Base-by-base conservation (phyloP, 2,888 invertebrate species). In the Cephus nigrinus region DNA sequence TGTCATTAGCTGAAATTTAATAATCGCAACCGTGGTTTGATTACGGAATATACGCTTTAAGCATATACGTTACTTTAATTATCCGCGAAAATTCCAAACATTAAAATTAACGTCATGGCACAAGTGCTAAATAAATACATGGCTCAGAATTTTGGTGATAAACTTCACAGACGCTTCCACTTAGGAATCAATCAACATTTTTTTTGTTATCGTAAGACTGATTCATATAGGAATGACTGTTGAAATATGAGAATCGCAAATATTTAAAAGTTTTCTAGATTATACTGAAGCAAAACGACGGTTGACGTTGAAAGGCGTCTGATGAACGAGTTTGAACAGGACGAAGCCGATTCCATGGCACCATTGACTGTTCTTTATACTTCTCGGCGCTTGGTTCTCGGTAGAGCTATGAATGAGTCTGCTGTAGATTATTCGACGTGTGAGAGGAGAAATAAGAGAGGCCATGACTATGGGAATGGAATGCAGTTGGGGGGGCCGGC, bases 401-500 rank as follows among this genome's bases (percentile, higher is more conserved):
- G 55, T 23, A 55, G 23, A 55, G 55, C 55, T 55, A 55, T 55
- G 55, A 55, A 55, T 55, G 55, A 55, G 55, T 55, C 55, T 55
- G 55, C 55, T 23, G 55, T 55, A 55, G 55, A 55, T 55, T 23
- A 55, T 55, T 55, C 55, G 55, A 55, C 55, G 23, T 55, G 55
- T 23, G 55, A 55, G 55, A 55, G 55, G 55, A 55, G 55, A 55
- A 55, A 55, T 55, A 55, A 55, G 23, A 55, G 55, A 55, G 23
- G 55, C 23, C 55, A 55, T 55, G 55, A 55, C 55, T 55, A 55
- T 23, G 23, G 15, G 55, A 55, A 71, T 84, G 88, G 88, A 87
- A 88, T 88, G 88, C 85, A 83, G 84, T 82, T 84, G 87, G 87
- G 87, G 87, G 87, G 87, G 23, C 85, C 82, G 82, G 80, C 82